Base-by-base conservation (phyloP, 2,888 invertebrate genomes). In the Myopa tessellatipennis region DNA sequence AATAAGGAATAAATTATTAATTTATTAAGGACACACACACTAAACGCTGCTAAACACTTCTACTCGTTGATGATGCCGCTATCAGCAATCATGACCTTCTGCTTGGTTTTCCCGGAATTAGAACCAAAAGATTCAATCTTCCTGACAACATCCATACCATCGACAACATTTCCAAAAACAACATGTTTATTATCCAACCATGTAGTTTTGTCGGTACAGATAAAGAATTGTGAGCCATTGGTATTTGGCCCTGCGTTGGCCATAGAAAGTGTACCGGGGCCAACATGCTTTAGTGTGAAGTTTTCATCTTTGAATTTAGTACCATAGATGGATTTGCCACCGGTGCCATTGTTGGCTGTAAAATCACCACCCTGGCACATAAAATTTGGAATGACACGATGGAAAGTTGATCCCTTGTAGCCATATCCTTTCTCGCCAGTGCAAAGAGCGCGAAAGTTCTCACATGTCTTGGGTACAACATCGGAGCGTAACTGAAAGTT, bases 291-390 rank as follows among this genome's bases (percentile, higher is more conserved):
- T 89, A 97, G 91, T 80, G 91, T 91, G 91, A 98, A 98, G 92
- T 98, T 98, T 91, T 98, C 98, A 88, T 98, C 98, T 40, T 92
- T 93, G 89, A 98, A 98, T 90, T 96, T 97, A 85, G 92, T 92
- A 34, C 98, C 98, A 84, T 97, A 98, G 90, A 98, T 98, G 83
- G 97, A 97, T 90, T 97, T 96, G 82, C 97, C 97, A 80, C 95
- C 95, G 85, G 95, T 95, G 91, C 97, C 97, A 88, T 95, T 95
- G 94, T 97, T 94, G 90, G 94, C 94, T 83, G 96, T 96, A 89
- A 97, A 97, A 89, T 97, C 97, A 83, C 97, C 95, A 73, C 95
- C 96, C 91, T 97, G 97, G 90, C 96, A 95, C 97, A 97, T 97
- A 92, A 97, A 97, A 90, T 95, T 95, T 82, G 97, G 97, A 89